Percentiles rank a stretch among this genome's conserved stretches.
Conservation (phyloP, 2,113 vertebrate species). For the Amazona vittata region DNA sequence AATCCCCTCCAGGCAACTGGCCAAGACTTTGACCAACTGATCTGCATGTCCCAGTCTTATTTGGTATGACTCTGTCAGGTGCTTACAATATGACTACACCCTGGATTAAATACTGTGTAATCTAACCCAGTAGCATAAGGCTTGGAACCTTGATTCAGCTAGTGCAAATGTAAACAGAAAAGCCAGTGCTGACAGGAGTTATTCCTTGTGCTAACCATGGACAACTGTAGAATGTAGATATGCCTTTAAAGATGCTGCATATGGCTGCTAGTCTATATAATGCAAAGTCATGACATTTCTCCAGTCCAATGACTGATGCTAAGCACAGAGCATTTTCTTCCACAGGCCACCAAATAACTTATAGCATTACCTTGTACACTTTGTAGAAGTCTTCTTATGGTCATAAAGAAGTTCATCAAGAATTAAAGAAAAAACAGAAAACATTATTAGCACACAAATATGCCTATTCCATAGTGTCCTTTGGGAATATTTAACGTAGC, state of each 20-base stretch:
- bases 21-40: not conserved
- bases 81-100: not conserved
- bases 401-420: not conserved
- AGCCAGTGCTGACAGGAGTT: rapidly evolving
- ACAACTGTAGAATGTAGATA: not conserved
- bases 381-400: not conserved
- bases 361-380: not conserved
- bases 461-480: not conserved
- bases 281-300: not conserved
- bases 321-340: not conserved
- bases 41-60: not conserved
- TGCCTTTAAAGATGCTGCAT: not conserved
- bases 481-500: not conserved
- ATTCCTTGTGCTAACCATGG: not conserved
- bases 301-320: not conserved
- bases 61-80: not conserved
- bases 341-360: not conserved
- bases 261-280: not conserved
- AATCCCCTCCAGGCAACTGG: not conserved
- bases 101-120: not conserved
- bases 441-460: not conserved
- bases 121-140: not conserved
- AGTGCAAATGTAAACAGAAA: not conserved
- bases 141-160: not conserved
- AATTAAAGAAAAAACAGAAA: not conserved